Conservation (phyloP, 2,797 vertebrate genomes). For the Mormyrops boulengeri region DNA sequence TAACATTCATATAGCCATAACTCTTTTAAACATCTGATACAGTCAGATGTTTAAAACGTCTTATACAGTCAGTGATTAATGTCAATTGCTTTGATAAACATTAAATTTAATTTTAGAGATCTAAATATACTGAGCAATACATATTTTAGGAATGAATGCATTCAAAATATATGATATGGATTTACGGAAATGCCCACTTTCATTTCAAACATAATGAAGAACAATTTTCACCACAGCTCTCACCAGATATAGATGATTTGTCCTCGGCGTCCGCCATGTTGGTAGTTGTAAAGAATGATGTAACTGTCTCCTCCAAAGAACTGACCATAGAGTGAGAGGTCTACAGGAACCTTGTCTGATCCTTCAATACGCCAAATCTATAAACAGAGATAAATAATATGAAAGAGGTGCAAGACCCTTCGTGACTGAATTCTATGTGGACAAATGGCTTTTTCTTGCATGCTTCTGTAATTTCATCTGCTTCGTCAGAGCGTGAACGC, state of each 20-base stretch:
- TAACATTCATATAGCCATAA: neutral
- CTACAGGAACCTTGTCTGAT: conserved; percentile 43
- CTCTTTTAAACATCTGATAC: neutral
- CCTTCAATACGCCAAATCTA: conserved; percentile 60
- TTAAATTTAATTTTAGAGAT: neutral
- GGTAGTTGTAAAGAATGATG: conserved; percentile 55
- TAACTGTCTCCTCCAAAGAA: conserved; percentile 64
- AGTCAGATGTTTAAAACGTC: neutral
- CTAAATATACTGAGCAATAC: neutral
- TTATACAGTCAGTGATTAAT: neutral
- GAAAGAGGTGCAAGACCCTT: neutral
- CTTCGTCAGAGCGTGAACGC: neutral
- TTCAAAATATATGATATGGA: neutral
- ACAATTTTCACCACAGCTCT: conserved; percentile 20
- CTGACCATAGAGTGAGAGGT: conserved; percentile 41
- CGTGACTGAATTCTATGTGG: neutral
- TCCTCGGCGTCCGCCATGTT: conserved; percentile 26
- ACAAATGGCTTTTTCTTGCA: neutral
- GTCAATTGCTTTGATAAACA: neutral
- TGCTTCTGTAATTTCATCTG: conserved; percentile 10
- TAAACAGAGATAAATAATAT: neutral
- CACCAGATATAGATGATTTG: conserved; percentile 60
- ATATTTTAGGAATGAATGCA: neutral
- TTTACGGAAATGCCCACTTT: neutral
- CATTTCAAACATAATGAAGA: neutral